Percentiles rank a stretch among this genome's conserved stretches.
phyloP scores from a whole-genome alignment of 2,113 vertebrate genomes.

The Alces alces region DNA sequence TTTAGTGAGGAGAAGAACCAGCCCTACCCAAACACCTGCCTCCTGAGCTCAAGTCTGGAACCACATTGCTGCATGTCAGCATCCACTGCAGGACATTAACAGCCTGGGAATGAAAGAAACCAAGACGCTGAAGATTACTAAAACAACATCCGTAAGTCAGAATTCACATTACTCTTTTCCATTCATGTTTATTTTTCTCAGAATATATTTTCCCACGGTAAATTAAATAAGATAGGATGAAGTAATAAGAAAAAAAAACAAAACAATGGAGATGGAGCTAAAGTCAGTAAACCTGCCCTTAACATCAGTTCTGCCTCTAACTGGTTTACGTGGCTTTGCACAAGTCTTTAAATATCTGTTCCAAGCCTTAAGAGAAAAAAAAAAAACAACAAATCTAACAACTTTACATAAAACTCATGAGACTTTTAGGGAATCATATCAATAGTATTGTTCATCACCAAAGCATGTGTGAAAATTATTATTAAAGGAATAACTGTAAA shows the following conservation, averaged over 20 bases:
- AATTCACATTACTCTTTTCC: background rate
- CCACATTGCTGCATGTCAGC: rapidly evolving
- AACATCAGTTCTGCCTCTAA: background rate
- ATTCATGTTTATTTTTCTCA: background rate
- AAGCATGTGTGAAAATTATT: background rate
- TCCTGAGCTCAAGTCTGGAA: background rate
- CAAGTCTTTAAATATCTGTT: background rate
- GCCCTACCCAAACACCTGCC: background rate
- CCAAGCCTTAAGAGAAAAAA: background rate
- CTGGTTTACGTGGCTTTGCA: background rate
- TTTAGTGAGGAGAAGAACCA: background rate
- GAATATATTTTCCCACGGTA: background rate
- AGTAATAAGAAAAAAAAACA: background rate
- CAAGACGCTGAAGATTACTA: background rate
- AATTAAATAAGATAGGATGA: background rate
- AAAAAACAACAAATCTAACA: background rate
- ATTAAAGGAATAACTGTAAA: background rate
- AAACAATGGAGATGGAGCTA: background rate
- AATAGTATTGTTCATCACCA: background rate
- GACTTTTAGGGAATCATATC: background rate
- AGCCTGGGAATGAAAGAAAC: background rate
- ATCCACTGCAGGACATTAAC: background rate
- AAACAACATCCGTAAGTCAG: background rate
- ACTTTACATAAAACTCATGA: background rate
- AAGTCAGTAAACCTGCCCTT: background rate